Evolutionary conservation across 2,888 invertebrate genomes (phyloP).

Genomic region (Salpingus planirostris): DNA sequence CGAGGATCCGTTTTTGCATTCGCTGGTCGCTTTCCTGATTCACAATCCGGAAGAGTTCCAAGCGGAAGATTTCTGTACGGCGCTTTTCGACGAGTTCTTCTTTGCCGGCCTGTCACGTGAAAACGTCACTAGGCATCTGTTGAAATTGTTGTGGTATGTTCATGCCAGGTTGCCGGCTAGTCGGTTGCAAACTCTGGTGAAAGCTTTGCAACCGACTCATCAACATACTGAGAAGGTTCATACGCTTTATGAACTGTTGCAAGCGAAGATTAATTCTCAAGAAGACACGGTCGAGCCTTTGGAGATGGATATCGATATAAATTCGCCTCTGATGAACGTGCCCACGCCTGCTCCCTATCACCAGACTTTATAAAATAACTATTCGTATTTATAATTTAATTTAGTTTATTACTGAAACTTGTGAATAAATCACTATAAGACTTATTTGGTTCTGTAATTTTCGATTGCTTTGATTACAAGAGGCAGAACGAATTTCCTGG

Average conservation of each 20-base stretch:
- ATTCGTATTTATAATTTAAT: neutral
- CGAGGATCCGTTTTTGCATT: slow-evolving; percentile 92
- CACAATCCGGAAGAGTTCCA: slow-evolving; percentile 88
- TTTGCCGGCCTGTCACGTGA: slow-evolving; percentile 82
- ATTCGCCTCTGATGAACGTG: slow-evolving; percentile 78
- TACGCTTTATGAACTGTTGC: slow-evolving; percentile 64
- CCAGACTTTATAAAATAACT: slow-evolving; percentile 20
- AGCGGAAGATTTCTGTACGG: slow-evolving; percentile 90
- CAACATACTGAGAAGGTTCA: slow-evolving; percentile 82
- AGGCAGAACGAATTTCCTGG: slow-evolving; percentile 63
- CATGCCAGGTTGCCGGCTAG: slow-evolving; percentile 74
- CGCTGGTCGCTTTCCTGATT: slow-evolving; percentile 71
- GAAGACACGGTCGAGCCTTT: slow-evolving; percentile 53
- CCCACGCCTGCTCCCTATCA: slow-evolving; percentile 72
- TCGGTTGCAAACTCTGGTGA: slow-evolving; percentile 72
- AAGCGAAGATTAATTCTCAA: slow-evolving; percentile 68
- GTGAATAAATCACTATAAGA: too few species aligned
- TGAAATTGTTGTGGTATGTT: slow-evolving; percentile 86
- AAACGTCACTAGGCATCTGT: slow-evolving; percentile 83
- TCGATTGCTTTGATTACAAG: slow-evolving; percentile 44
- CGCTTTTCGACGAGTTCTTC: slow-evolving; percentile 92
- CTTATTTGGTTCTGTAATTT: slow-evolving; percentile 1
- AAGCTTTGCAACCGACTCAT: slow-evolving; percentile 64
- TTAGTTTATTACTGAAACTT: neutral
- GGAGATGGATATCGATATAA: slow-evolving; percentile 60